Base-by-base conservation (phyloP, 2,888 invertebrate genomes). In the Andrena dorsata region DNA sequence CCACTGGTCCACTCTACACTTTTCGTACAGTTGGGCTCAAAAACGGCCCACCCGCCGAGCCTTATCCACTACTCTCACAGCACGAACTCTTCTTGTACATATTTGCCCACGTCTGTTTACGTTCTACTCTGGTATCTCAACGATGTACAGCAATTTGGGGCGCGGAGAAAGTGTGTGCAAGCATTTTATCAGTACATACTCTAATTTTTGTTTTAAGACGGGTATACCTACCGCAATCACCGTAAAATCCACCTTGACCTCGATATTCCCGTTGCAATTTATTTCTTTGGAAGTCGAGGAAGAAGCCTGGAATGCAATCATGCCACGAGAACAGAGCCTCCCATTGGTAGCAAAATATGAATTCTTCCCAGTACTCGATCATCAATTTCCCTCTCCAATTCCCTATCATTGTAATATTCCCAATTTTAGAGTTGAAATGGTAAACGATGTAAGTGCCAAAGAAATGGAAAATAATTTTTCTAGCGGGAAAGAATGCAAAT, bases 31-130 rank as follows among this genome's bases (percentile, higher is more conserved):
- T 69, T 49, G 0, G n/a, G 23, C 64, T 30, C 26, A 6, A 2
- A 72, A 56, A 56, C 41, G 16, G 47, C 13, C 64, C 58, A 60
- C 65, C 41, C 26, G 73, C 41, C 32, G 65, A 74, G 51, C 53
- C 2, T 61, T 60, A 26, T 53, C 61, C 61, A 41, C 28, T 58
- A 28, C 30, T 61, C 66, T 41, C n/a, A 13, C 41, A 8, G 13
- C 61, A 70, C 63, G 53, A 47, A 63, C 8, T 68, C 47, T 49
- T 35, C 26, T 41, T 20, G 5, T 8, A 26, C 26, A 26, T 26
- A 53, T 35, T 23, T 26, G 7, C n/a, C 10, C 35, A 32, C 13
- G 56, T 13, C 16, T 20, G 58, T 30, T n/a, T 32, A 10, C 16
- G 26, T 26, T 41, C 13, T 13, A 30, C n/a, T 69, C 26, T 58